These are phyloP conservation scores for Parotocinclus haroldoi DNA, from an alignment of 2,797 vertebrate species.

Conservation along the genomic window DNA sequence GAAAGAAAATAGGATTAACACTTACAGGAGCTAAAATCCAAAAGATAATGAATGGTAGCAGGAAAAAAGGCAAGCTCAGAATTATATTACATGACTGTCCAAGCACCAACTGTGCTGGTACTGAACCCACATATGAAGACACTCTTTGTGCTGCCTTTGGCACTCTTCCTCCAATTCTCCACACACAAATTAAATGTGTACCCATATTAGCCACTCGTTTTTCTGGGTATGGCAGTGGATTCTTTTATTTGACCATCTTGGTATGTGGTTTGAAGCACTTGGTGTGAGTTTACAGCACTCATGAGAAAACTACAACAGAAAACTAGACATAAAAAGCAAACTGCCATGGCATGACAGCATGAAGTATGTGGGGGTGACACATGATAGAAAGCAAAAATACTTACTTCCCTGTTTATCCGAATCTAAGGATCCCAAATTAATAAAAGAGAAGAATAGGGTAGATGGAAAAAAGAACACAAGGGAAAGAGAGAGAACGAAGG, in stretches of 20 bases:
- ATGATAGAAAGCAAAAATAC: conserved; percentile 68
- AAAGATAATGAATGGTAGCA: conserved; percentile 5
- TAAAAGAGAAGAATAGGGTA: neutral
- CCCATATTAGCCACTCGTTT: no score
- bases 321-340: no score
- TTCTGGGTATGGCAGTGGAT: no score
- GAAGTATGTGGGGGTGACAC: conserved; percentile 9
- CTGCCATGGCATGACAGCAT: neutral
- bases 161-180: neutral
- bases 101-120: conserved; percentile 12
- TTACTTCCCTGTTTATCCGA: conserved; percentile 99
- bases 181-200: no score
- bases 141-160: neutral
- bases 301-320: no score
- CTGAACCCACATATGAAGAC: conserved; percentile 14
- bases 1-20: no score
- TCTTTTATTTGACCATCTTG: no score
- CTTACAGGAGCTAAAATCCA: no score
- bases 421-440: conserved; percentile 77
- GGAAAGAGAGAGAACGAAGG: conserved; percentile 18
- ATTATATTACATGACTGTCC: neutral
- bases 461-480: conserved; percentile 18
- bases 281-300: no score
- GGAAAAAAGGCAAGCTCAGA: conserved; percentile 6
- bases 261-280: no score